Percentiles rank a stretch among this genome's conserved stretches.
Conservation (phyloP, 1,140 invertebrate species). For the Latrodectus geometricus region DNA sequence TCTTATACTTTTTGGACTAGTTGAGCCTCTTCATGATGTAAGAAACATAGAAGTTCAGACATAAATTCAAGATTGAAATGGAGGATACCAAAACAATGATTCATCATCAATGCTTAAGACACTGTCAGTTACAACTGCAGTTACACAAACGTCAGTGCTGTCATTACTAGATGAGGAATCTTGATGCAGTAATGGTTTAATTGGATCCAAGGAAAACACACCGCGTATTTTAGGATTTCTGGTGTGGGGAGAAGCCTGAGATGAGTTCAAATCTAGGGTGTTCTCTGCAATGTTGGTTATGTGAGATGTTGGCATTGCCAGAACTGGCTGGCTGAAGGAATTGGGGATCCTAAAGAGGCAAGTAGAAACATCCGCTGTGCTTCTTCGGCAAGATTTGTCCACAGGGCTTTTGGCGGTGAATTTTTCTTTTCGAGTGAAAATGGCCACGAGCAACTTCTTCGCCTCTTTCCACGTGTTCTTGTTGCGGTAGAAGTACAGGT, state of each 20-base stretch:
- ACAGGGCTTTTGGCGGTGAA: not conserved
- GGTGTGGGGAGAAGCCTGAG: not conserved
- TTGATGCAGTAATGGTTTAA: slow-evolving; percentile 35
- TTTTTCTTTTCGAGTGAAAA: not conserved
- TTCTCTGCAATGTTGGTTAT: not conserved
- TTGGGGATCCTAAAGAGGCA: slow-evolving; percentile 4
- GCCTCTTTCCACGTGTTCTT: slow-evolving; percentile 37
- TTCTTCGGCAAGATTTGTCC: not conserved
- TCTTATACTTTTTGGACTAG: too few species aligned
- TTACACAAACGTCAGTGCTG: slow-evolving; percentile 28
- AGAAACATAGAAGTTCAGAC: not conserved
- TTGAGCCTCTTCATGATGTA: too few species aligned
- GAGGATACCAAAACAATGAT: slow-evolving; percentile 30
- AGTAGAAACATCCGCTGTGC: not conserved
- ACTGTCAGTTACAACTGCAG: slow-evolving; percentile 13
- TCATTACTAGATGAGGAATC: slow-evolving; percentile 53
- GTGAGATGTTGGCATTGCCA: not conserved
- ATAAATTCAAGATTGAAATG: slow-evolving; percentile 7
- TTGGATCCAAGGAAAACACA: slow-evolving; percentile 5
- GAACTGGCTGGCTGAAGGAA: slow-evolving; percentile 21
- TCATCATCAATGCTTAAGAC: slow-evolving; percentile 27
- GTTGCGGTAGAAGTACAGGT: slow-evolving; percentile 61
- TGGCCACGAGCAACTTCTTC: slow-evolving; percentile 2
- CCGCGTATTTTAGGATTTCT: not conserved
- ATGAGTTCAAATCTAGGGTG: not conserved